phyloP scores from a whole-genome alignment of 2,888 invertebrate genomes.

The Apodemia duryi region DNA sequence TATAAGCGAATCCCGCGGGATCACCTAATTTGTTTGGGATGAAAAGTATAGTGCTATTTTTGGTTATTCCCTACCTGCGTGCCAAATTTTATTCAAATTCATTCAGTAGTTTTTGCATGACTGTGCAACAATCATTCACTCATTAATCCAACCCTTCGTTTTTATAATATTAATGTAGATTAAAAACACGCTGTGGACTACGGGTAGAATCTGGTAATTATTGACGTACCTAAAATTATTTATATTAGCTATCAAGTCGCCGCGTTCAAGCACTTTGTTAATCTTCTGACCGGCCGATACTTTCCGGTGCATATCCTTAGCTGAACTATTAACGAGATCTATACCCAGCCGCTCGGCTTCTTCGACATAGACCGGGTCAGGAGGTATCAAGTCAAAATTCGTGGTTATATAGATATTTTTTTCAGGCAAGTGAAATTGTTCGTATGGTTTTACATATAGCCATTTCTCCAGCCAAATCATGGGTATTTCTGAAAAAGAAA shows the following conservation, averaged over 20 bases:
- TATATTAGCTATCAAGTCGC: slow-evolving; percentile 59
- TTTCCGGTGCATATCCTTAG: slow-evolving; percentile 58
- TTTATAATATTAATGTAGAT: too few species aligned
- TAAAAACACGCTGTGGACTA: too few species aligned
- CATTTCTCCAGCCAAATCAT: slow-evolving; percentile 81
- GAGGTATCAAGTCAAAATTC: slow-evolving; percentile 81
- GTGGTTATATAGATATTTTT: slow-evolving; percentile 86
- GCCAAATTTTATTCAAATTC: too few species aligned
- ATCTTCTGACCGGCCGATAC: slow-evolving; percentile 32
- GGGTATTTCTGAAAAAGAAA: slow-evolving; percentile 74
- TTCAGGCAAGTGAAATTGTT: slow-evolving; percentile 83
- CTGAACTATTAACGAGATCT: slow-evolving; percentile 44
- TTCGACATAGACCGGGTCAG: slow-evolving; percentile 52
- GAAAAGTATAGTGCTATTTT: too few species aligned
- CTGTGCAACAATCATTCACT: too few species aligned
- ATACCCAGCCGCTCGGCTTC: slow-evolving; percentile 46
- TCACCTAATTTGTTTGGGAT: too few species aligned
- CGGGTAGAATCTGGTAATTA: neutral
- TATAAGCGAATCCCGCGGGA: too few species aligned
- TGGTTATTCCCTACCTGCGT: too few species aligned
- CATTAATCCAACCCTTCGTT: too few species aligned
- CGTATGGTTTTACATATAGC: slow-evolving; percentile 74
- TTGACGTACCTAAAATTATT: slow-evolving; percentile 58
- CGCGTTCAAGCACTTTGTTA: slow-evolving; percentile 43
- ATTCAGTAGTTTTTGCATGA: too few species aligned